Base-by-base conservation (phyloP, 2,113 vertebrate species). In the Bubalus kerabau region DNA sequence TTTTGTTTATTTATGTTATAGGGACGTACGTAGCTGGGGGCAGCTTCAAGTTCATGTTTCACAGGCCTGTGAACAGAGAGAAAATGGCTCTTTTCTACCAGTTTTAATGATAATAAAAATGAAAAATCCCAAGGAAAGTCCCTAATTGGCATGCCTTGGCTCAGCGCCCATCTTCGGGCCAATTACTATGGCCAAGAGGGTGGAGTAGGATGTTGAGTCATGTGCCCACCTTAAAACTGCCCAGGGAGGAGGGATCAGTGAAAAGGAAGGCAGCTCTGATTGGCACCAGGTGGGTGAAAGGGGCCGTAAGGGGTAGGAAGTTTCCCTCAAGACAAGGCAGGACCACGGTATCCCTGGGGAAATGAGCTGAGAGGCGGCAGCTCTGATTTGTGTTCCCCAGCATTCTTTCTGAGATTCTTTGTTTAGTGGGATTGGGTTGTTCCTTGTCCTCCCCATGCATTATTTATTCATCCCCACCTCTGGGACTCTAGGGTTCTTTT, bases 141-240 rank as follows among this genome's bases (percentile, higher is more conserved):
- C 94, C 30, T 64, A 90, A 94, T 71, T 76, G 92, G 11, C 50
- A 96, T 96, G 54, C 36, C 28, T 96, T 94, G 83, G 46, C n/a
- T 76, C 23, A 16, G 7, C 17, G 46, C 40, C 54, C 15, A 83
- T 60, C 13, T 30, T 8, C n/a, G 80, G 83, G 60, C 36, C 36
- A 85, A 59, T 87, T 59, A 64, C 78, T 59, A 2, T 76, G 67
- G 81, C 62, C 74, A 16, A 46, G 32, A 54, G 76, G 56, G 15
- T 52, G 19, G 43, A 13, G 36, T 6, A 57, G 62, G 62, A 48
- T 28, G 10, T 52, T 40, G 57, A 62, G 50, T 60, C 46, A 32
- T 14, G 4, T 8, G 81, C 13, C 26, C 43, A 36, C 36, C n/a
- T 92, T 24, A 50, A n/a, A 24, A 24, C 36, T 52, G 23, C 3